Evolutionary conservation across 2,113 vertebrate species (phyloP).

Genomic region (Progne subis): DNA sequence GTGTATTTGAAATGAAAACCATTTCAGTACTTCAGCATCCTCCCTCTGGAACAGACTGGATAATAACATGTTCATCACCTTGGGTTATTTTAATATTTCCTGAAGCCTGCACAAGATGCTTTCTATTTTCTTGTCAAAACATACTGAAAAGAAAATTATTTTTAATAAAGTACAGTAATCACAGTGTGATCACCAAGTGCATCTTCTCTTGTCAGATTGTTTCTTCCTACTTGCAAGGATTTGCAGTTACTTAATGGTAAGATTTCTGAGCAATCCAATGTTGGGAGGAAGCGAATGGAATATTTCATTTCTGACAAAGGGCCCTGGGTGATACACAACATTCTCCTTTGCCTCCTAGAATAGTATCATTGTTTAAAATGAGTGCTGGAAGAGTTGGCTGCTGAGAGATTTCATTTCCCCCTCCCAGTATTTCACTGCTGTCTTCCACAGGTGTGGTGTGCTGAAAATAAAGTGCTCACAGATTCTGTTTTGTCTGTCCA

Average conservation of each 20-base stretch:
- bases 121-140: conserved; percentile 70
- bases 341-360: not conserved
- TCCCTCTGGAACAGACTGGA: conserved; percentile 45
- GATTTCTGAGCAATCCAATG: not conserved
- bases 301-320: not conserved
- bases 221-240: not conserved
- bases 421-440: not conserved
- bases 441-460: not conserved
- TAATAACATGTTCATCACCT: conserved; percentile 57
- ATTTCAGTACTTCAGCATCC: conserved; percentile 43
- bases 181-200: conserved; percentile 13
- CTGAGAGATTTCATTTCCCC: not conserved
- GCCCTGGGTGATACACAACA: not conserved
- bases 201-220: conserved; percentile 34
- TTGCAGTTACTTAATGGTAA: conserved; percentile 20
- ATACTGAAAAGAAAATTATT: conserved; percentile 63
- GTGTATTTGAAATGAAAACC: conserved; percentile 54
- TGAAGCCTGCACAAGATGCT: conserved; percentile 36
- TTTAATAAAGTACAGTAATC: conserved; percentile 63
- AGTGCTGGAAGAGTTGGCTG: not conserved
- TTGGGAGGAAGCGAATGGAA: not conserved
- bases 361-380: not conserved
- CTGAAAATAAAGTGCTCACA: not conserved
- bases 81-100: conserved; percentile 57
- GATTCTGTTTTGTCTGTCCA: not conserved